A percentile compares a stretch with the other conserved stretches of the same genome.
Conservation (phyloP, 2,797 vertebrate genomes). For the Otus scops region DNA sequence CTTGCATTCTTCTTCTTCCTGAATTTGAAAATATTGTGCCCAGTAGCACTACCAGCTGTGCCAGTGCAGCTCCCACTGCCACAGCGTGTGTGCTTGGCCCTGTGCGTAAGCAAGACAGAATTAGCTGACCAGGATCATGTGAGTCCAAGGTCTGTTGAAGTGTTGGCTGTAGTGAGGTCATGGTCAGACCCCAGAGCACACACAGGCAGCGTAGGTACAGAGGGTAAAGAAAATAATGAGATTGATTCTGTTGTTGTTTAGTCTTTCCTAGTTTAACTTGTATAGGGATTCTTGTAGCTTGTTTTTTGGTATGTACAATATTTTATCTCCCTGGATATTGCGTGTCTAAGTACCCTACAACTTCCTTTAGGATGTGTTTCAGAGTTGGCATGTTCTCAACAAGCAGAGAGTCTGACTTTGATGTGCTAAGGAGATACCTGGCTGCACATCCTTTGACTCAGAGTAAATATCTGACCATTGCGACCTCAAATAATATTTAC, state of each 20-base stretch:
- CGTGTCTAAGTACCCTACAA: neutral
- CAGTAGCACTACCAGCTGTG: neutral
- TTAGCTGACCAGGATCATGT: slow-evolving; percentile 12
- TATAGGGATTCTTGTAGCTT: neutral
- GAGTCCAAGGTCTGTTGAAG: neutral
- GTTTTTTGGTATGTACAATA: neutral
- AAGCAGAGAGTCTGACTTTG: neutral
- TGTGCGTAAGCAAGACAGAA: neutral
- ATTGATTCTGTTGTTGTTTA: neutral
- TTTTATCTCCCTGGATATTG: neutral
- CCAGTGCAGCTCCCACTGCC: neutral
- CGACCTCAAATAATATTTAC: neutral
- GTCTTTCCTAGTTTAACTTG: neutral
- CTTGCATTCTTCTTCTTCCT: neutral
- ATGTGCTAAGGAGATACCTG: neutral
- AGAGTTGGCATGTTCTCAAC: neutral
- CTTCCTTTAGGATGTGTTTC: neutral
- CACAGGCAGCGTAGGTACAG: neutral
- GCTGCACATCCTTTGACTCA: slow-evolving; percentile 9
- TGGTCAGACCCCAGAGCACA: neutral
- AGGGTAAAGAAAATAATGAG: neutral
- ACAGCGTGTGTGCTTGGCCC: neutral
- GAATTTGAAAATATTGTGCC: neutral
- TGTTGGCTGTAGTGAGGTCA: neutral
- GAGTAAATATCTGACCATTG: neutral